These are phyloP conservation scores for Etheostoma nigrum DNA, from an alignment of 2,797 vertebrate species.

Conservation along the genomic window DNA sequence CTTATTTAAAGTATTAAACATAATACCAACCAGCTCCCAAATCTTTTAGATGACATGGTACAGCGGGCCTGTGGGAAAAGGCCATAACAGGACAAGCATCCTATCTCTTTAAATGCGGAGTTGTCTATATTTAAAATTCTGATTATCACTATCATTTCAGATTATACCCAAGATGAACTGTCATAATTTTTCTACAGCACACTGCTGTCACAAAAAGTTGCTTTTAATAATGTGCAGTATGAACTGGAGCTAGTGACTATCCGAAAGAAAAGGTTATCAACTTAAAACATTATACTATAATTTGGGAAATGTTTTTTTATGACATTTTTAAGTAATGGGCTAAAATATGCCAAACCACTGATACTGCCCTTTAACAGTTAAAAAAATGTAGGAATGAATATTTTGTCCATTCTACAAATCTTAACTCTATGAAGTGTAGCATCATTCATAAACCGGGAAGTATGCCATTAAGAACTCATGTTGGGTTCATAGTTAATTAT, in stretches of 20 bases:
- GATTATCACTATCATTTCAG: not conserved
- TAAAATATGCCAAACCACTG: not conserved
- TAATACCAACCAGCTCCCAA: not conserved
- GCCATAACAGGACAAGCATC: not conserved
- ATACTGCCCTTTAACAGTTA: not conserved
- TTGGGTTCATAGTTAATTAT: conserved; percentile 26
- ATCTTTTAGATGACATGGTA: not conserved
- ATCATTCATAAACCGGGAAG: conserved; percentile 5
- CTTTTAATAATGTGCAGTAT: too few relatives aligned
- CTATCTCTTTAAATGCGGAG: not conserved
- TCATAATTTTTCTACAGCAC: too few relatives aligned
- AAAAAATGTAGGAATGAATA: not conserved
- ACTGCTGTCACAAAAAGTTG: too few relatives aligned
- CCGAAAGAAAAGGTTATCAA: not conserved
- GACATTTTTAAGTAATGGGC: not conserved
- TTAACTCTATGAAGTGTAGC: conserved; percentile 38
- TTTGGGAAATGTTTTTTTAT: not conserved
- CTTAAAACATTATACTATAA: not conserved
- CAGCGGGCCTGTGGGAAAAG: not conserved
- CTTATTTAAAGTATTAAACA: not conserved
- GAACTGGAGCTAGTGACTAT: not conserved
- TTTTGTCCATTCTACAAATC: conserved; percentile 52
- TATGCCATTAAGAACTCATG: conserved; percentile 11
- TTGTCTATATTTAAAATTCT: not conserved
- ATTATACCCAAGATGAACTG: not conserved